Base-by-base conservation (phyloP, 1,140 invertebrate genomes). In the Heterodera schachtii region DNA sequence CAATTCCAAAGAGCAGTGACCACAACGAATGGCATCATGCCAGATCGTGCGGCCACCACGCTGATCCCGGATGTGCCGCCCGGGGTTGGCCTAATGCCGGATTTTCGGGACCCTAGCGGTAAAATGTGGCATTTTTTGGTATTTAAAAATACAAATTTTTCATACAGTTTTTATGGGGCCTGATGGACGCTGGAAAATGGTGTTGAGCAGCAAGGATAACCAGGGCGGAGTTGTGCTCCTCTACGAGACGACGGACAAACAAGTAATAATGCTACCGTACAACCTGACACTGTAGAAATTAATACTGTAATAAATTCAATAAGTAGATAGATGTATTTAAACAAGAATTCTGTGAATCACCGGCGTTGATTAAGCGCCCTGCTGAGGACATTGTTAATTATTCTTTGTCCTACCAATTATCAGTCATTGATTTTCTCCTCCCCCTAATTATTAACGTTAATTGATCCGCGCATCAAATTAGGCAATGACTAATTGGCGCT, bases 151-250 rank as follows among this genome's bases (percentile, higher is more conserved):
- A 71, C 31, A 71, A 71, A 71, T 71, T 71, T 31, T n/a, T n/a
- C n/a, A n/a, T n/a, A n/a, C n/a, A 78, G 76, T 76, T 67, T 41
- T 81, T 57, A 31, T 81, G 44, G 80, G 80, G 0, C 57, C 80
- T 41, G 74, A 81, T 69, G 80, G 80, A 16, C 64, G 75, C 21
- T 81, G 74, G 73, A 77, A 81, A 78, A 81, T 81, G 80, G 71
- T 81, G 43, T n/a, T 81, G 31, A 74, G 80, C 44, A 81, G 80
- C 44, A 67, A 70, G 52, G 73, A 77, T 57, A 67, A n/a, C 46
- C n/a, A 71, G 21, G 74, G 80, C n/a, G 80, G 80, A 44, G 74
- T 81, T 8, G 60, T 81, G 9, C 64, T 81, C 9, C 64, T 77
- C 19, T 81, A 81, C 19, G 73, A 76, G 31, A 75, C 80, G 21